Evolutionary conservation across 2,888 invertebrate species (phyloP), one percentile per base, ranked within the genome.

Genomic region (Bembecia ichneumoniformis): DNA sequence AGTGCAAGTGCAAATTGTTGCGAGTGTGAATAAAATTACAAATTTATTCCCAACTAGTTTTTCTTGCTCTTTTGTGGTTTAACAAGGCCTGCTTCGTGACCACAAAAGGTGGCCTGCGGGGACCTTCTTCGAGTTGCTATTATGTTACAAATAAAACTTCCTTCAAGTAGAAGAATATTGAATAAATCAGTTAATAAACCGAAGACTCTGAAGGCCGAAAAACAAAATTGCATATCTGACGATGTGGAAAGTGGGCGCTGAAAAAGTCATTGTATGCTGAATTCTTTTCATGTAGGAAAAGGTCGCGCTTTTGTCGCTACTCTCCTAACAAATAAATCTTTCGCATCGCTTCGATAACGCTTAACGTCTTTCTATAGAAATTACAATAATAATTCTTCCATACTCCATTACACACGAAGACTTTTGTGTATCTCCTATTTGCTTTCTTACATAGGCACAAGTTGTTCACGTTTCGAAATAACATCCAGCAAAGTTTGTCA

Each of bases 341-440:
- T 54, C 55, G 60, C 51, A 55, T 55, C 57, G 62, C 58, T 63
- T 52, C 54, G 58, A 67, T 62, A 66, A 61, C 64, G 61, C 58
- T 55, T 47, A 49, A 52, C 49, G 47, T 64, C 68, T 66, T 67
- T 67, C 68, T 65, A 65, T 63, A 66, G 69, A 68, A 69, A 72
- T 68, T 71, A 71, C 64, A 57, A 68, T 68, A 68, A 76, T 77
- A 77, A 72, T 74, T 76, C 77, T 66, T 74, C 65, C 72, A 73
- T 68, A 65, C 66, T 65, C 71, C 72, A 75, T 68, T 74, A 72
- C 66, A 64, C 74, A 63, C 64, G 65, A 58, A 64, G 69, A 71
- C 63, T 74, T 72, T 58, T 58, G 57, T 59, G 46, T 55, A 34
- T 34, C 34, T 46, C 13, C 46, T 34, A n/a, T 46, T 46, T 46